Conservation (phyloP, 2,888 invertebrate genomes). For the Cryptus viduatorius region DNA sequence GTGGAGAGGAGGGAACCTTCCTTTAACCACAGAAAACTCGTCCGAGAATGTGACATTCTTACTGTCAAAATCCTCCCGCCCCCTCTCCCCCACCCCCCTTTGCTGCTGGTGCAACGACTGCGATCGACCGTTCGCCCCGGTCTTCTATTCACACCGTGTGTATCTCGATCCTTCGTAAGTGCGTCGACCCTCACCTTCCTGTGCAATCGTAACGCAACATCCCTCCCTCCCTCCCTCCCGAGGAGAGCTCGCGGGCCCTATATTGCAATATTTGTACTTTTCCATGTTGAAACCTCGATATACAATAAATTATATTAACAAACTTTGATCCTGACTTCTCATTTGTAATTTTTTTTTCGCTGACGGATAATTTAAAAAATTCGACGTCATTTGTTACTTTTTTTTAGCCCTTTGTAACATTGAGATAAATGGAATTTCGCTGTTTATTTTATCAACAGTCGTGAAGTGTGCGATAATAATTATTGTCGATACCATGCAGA, state of each 20-base stretch:
- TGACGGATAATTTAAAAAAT: not conserved
- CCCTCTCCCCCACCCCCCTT: constrained; percentile 35
- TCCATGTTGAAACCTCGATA: constrained; percentile 85
- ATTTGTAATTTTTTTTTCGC: not conserved
- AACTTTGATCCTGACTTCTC: constrained; percentile 79
- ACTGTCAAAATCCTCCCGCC: constrained; percentile 38
- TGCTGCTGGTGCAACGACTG: constrained; percentile 35
- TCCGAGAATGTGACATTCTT: constrained; percentile 60
- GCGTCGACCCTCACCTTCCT: constrained; percentile 70
- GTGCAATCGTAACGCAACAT: constrained; percentile 74
- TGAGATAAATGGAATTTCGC: not conserved
- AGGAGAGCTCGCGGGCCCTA: constrained; percentile 85
- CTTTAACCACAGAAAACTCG: constrained; percentile 70
- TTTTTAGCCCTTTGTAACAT: not conserved
- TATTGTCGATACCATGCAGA: too few relatives aligned
- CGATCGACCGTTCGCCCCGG: constrained; percentile 45
- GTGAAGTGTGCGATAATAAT: not conserved
- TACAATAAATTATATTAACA: constrained; percentile 85
- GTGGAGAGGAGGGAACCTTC: constrained; percentile 83
- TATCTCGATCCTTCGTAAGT: constrained; percentile 69
- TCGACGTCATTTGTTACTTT: not conserved
- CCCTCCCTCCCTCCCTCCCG: constrained; percentile 84
- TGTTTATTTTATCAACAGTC: not conserved
- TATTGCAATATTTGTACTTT: constrained; percentile 85
- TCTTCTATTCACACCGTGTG: constrained; percentile 44